Evolutionary conservation across 2,888 invertebrate genomes (phyloP).

Genomic region (Andrena fulva): DNA sequence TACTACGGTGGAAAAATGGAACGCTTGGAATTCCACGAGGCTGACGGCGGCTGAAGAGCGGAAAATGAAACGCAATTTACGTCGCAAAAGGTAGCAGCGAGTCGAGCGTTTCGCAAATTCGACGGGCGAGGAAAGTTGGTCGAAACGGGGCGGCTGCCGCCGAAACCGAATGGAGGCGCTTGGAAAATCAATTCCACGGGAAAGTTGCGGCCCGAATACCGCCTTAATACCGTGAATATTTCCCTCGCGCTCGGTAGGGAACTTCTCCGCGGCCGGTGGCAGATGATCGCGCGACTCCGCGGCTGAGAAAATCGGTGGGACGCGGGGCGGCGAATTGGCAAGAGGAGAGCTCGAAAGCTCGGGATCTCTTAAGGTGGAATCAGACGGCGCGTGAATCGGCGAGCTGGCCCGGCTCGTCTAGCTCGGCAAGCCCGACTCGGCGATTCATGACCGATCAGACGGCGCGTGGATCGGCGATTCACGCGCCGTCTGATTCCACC

Average conservation of each 20-base stretch:
- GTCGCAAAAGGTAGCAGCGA: background rate
- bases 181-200: background rate
- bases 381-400: too few relatives aligned
- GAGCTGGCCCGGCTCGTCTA: too few relatives aligned
- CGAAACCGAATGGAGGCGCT: background rate
- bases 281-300: background rate
- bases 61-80: too few relatives aligned
- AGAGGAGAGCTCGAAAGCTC: background rate
- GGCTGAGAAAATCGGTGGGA: background rate
- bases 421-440: too few relatives aligned
- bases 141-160: background rate
- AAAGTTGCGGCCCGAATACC: conserved; percentile 5
- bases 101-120: background rate
- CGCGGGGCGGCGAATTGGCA: background rate
- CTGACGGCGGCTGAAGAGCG: too few relatives aligned
- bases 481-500: too few relatives aligned
- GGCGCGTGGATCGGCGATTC: too few relatives aligned
- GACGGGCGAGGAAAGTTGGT: background rate
- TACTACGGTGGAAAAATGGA: too few relatives aligned
- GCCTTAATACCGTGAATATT: background rate
- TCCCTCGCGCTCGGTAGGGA: background rate
- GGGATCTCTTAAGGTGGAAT: background rate
- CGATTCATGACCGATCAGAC: too few relatives aligned
- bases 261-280: background rate
- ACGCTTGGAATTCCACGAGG: too few relatives aligned